These are phyloP conservation scores for Periparus ater DNA, from an alignment of 2,797 vertebrate genomes.

Conservation along the genomic window DNA sequence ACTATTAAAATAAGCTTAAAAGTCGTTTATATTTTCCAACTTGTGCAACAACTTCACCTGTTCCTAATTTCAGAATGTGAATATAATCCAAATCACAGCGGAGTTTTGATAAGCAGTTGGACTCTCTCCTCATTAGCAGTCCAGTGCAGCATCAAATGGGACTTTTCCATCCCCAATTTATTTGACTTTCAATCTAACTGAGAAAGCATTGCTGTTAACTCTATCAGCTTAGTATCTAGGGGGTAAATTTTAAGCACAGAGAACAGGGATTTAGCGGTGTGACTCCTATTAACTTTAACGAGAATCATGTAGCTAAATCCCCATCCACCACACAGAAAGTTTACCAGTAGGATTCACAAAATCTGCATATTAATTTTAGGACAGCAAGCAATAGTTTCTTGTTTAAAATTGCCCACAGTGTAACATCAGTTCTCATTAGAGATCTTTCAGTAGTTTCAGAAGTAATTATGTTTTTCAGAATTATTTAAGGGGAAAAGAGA, in stretches of 20 bases:
- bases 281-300: slow-evolving; percentile 59
- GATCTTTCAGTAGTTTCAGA: slow-evolving; percentile 49
- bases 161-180: slow-evolving; percentile 17
- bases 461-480: slow-evolving; percentile 60
- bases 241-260: slow-evolving; percentile 34
- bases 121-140: slow-evolving; percentile 19
- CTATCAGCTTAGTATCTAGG: slow-evolving; percentile 56
- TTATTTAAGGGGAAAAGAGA: slow-evolving; percentile 56
- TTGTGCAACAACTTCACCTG: background rate
- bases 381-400: slow-evolving; percentile 57
- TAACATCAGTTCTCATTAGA: slow-evolving; percentile 64
- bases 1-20: background rate
- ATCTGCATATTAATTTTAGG: slow-evolving; percentile 65
- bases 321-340: slow-evolving; percentile 3
- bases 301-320: slow-evolving; percentile 59
- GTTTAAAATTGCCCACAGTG: slow-evolving; percentile 61
- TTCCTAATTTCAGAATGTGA: background rate
- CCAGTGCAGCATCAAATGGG: slow-evolving; percentile 17
- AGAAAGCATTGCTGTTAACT: slow-evolving; percentile 46
- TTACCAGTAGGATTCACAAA: slow-evolving; percentile 58
- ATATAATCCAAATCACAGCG: background rate
- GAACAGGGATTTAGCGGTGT: slow-evolving; percentile 53
- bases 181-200: slow-evolving; percentile 39
- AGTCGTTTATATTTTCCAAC: background rate
- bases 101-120: background rate